Evolutionary conservation across 2,113 vertebrate genomes (phyloP).

Genomic region (Martes martes): DNA sequence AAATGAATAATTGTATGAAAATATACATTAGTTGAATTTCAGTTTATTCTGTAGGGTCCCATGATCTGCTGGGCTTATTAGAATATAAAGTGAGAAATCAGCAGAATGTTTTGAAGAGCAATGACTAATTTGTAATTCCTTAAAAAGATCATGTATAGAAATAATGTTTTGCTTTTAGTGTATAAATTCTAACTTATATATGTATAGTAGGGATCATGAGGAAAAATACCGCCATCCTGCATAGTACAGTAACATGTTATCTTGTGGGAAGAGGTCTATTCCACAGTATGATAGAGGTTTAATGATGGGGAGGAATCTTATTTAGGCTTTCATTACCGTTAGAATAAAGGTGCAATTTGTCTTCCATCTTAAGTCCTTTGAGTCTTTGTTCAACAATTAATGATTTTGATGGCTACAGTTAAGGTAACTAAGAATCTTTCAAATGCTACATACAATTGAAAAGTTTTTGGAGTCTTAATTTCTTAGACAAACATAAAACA

Average conservation of each 20-base stretch:
- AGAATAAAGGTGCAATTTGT: not conserved
- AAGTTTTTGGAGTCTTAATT: constrained; percentile 21
- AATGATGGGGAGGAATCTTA: not conserved
- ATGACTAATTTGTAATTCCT: not conserved
- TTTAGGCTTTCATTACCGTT: not conserved
- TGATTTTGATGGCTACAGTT: constrained; percentile 27
- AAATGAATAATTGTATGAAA: constrained; percentile 7
- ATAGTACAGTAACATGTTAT: not conserved
- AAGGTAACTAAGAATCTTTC: not conserved
- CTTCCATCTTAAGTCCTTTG: constrained; percentile 11
- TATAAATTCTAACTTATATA: not conserved
- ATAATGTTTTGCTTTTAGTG: not conserved
- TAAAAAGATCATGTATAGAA: not conserved
- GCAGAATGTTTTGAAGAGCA: not conserved
- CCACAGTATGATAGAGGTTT: not conserved
- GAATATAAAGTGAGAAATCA: not conserved
- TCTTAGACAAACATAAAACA: not conserved
- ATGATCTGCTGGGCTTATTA: not conserved
- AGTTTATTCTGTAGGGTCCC: not conserved
- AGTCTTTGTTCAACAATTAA: not conserved
- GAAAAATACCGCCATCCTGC: not conserved
- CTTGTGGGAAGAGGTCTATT: not conserved
- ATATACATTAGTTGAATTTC: not conserved
- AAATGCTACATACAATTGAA: not conserved
- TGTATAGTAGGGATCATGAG: not conserved